Base-by-base conservation (phyloP, 2,797 vertebrate species). In the Pseudochirops corinnae region DNA sequence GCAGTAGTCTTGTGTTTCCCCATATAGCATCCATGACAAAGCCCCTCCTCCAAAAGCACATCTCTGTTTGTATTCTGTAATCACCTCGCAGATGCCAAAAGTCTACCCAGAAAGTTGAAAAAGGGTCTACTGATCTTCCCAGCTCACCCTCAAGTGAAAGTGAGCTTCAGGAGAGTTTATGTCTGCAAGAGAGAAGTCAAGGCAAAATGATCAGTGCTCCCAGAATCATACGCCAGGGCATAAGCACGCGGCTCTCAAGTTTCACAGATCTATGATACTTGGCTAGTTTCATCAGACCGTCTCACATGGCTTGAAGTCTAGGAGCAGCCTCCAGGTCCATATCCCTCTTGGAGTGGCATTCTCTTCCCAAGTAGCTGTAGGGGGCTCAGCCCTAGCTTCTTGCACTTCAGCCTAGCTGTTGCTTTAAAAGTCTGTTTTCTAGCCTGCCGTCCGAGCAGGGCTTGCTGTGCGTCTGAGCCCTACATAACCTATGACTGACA, bases 241-340 rank as follows among this genome's bases (percentile, higher is more conserved):
- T 4, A 16, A 67, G 62, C 62, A 67, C 4, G 4, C n/a, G 33
- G 62, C 5, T 46, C 0, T 21, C n/a, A 3, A 6, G n/a, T 6
- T 21, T 67, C 60, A 16, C 4, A 5, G 31, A 62, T 31, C 12
- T 1, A 0, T 2, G 13, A 14, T n/a, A n/a, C 5, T 4, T 31
- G 5, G 62, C 33, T 5, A 5, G n/a, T 21, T 29, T 46, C 74
- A 24, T 39, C 74, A 46, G 74, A n/a, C 62, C 33, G 16, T 67
- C 5, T 67, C 62, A 14, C 14, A 4, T 16, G 13, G 60, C 31
- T 31, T 67, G 60, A 12, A 16, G 13, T 16, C 4, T 0, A 4
- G 62, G 16, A 39, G 39, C 74, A 46, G 74, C 5, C 74, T 24
- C 21, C 21, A 24, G 0, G 24, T 26, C 39, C 1, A 0, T 3